These are phyloP conservation scores for Girardinus metallicus DNA, from an alignment of 2,797 vertebrate genomes.

Conservation along the genomic window DNA sequence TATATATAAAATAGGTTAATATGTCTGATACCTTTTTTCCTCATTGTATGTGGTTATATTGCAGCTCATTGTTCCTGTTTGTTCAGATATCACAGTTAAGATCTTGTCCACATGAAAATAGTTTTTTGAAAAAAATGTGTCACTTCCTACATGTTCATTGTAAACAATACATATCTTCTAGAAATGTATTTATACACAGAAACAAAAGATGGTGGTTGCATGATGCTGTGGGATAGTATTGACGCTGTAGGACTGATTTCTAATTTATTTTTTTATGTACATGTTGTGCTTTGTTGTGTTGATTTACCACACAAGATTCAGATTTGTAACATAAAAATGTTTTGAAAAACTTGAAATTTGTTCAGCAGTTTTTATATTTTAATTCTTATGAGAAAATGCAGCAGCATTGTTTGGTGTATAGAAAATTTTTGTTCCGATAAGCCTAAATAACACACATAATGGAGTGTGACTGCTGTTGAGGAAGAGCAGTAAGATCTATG, in stretches of 20 bases:
- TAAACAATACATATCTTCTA: not conserved
- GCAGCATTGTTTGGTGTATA: too few species aligned
- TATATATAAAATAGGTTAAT: not conserved
- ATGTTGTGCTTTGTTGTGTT: too few species aligned
- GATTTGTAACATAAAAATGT: not conserved
- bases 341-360: not conserved
- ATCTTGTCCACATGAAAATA: not conserved
- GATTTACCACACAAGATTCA: too few species aligned
- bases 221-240: too few species aligned
- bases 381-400: not conserved
- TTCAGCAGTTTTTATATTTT: not conserved
- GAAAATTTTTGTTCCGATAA: not conserved
- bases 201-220: not conserved
- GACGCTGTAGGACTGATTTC: not conserved
- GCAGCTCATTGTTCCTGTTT: not conserved
- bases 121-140: not conserved
- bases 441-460: not conserved
- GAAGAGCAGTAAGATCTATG: constrained; percentile 10
- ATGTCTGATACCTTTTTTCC: not conserved
- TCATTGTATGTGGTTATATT: not conserved
- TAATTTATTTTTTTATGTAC: too few species aligned
- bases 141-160: not conserved
- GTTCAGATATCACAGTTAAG: not conserved
- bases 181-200: not conserved
- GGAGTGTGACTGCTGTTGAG: constrained; percentile 5